Conservation (phyloP, 2,888 invertebrate species). For the Amorpha juglandis region DNA sequence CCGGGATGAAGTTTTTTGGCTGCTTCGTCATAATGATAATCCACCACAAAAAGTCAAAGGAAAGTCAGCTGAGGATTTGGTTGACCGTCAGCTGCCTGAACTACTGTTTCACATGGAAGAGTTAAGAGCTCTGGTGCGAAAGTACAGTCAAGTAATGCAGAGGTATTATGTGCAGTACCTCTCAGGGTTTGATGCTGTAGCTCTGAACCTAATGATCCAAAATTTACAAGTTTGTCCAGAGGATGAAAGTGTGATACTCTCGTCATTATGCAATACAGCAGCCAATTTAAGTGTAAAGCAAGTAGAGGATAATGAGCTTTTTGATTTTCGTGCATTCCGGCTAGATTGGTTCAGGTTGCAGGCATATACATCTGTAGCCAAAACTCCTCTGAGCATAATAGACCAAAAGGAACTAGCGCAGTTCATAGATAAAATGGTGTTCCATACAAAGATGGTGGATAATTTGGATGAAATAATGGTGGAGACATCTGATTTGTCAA, state of each 20-base stretch:
- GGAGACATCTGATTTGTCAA: conserved; percentile 98
- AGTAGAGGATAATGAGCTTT: conserved; percentile 97
- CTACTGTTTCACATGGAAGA: conserved; percentile 99
- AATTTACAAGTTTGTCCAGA: conserved; percentile 94
- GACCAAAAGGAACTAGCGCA: conserved; percentile 95
- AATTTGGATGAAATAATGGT: conserved; percentile 97
- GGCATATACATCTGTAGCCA: conserved; percentile 94
- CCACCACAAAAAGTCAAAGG: conserved; percentile 95
- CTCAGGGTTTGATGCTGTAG: conserved; percentile 97
- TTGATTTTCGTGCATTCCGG: conserved; percentile 97
- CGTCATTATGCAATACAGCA: conserved; percentile 95
- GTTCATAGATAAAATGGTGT: conserved; percentile 97
- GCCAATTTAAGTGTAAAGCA: conserved; percentile 94
- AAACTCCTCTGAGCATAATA: conserved; percentile 90
- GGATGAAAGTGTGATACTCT: conserved; percentile 97
- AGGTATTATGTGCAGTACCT: conserved; percentile 99
- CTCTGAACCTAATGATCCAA: conserved; percentile 93
- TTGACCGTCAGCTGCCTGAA: conserved; percentile 98
- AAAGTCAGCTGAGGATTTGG: conserved; percentile 95
- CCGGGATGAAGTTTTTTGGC: conserved; percentile 98
- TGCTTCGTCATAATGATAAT: conserved; percentile 97
- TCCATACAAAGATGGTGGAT: conserved; percentile 99
- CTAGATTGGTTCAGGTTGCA: conserved; percentile 99
- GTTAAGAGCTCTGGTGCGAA: conserved; percentile 95
- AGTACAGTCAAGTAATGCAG: conserved; percentile 98